Conservation (phyloP, 2,797 vertebrate species). For the Mallotus villosus region DNA sequence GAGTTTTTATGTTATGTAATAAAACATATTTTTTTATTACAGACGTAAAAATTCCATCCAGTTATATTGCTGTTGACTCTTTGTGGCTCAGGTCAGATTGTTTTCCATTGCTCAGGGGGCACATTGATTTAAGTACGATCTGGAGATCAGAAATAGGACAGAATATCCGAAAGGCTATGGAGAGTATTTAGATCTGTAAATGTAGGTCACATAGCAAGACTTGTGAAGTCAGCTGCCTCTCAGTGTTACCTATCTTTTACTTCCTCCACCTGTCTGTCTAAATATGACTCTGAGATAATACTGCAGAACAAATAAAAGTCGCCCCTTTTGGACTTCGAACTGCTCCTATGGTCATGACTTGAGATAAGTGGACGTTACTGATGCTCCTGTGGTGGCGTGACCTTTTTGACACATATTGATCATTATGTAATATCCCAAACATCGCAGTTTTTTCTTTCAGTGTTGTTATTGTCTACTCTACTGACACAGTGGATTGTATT, state of each 20-base stretch:
- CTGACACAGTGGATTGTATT: too few relatives aligned
- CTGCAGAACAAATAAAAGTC: constrained; percentile 5
- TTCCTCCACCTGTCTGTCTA: neutral
- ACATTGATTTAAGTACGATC: neutral
- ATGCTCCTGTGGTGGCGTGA: neutral
- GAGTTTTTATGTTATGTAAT: constrained; percentile 4
- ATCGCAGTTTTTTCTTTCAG: neutral
- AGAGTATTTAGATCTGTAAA: too few relatives aligned
- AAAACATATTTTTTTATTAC: neutral
- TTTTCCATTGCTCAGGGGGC: neutral
- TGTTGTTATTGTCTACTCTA: neutral
- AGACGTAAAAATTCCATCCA: neutral
- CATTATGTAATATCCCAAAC: neutral
- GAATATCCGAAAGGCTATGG: neutral
- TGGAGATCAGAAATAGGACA: neutral
- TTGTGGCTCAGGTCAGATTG: neutral
- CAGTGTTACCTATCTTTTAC: neutral
- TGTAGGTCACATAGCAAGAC: too few relatives aligned
- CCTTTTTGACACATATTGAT: neutral
- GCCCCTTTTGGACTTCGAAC: constrained; percentile 14
- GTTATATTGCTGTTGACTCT: constrained; percentile 7
- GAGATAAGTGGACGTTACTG: neutral
- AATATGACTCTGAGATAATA: constrained; percentile 3
- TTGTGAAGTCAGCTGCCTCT: neutral
- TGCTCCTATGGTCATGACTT: neutral